Conservation (phyloP, 2,888 invertebrate genomes). For the Spatulosminthurus flaviceps region DNA sequence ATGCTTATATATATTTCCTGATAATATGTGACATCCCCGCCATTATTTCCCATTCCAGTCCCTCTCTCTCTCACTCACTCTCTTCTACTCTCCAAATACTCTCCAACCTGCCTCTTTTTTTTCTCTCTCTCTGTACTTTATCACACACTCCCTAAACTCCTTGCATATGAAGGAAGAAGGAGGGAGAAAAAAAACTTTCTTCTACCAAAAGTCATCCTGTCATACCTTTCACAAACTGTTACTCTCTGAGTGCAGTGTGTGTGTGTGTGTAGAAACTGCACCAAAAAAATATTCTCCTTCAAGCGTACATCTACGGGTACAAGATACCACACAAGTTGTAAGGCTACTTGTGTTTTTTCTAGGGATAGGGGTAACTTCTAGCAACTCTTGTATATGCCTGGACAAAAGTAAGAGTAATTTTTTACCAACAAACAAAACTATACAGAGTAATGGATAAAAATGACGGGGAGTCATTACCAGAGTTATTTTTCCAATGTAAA, state of each 20-base stretch:
- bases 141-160: neutral
- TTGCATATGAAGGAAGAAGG: neutral
- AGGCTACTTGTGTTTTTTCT: neutral
- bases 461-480: slow-evolving; percentile 60
- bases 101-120: neutral
- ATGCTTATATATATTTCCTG: slow-evolving; percentile 41
- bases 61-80: neutral
- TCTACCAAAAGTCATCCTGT: slow-evolving; percentile 10
- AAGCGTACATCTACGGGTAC: neutral
- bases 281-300: neutral
- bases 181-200: slow-evolving; percentile 2
- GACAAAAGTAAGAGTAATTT: neutral
- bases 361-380: neutral
- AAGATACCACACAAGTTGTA: neutral
- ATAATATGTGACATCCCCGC: slow-evolving; percentile 36
- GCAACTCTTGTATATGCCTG: neutral
- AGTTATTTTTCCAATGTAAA: slow-evolving; percentile 60
- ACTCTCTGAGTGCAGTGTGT: too few species aligned
- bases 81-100: neutral
- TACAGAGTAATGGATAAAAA: slow-evolving; percentile 2
- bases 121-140: neutral
- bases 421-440: neutral
- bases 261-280: neutral
- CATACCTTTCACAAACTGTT: slow-evolving; percentile 23
- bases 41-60: neutral